Percentiles rank a stretch among this genome's conserved stretches.
phyloP scores from a whole-genome alignment of 1,140 invertebrate genomes.

The Nasonia giraulti region DNA sequence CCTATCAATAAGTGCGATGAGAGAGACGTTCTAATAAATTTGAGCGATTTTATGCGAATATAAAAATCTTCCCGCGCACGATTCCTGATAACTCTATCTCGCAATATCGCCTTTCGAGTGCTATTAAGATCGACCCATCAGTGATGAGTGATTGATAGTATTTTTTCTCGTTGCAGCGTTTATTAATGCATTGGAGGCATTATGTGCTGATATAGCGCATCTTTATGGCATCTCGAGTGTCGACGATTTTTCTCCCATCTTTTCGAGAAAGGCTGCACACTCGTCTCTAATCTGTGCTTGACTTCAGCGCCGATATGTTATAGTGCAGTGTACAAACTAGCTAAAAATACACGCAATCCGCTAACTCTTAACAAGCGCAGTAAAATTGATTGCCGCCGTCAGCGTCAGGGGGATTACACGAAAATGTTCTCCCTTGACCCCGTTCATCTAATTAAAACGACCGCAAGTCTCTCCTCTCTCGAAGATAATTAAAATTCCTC shows the following conservation, averaged over 20 bases:
- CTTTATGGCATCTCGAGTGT: too few species aligned
- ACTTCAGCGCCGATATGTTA: too few species aligned
- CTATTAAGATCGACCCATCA: background rate
- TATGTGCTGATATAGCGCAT: too few species aligned
- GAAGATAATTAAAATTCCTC: conserved; percentile 28
- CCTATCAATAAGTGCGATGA: conserved; percentile 27
- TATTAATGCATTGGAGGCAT: too few species aligned
- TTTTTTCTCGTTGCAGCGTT: background rate
- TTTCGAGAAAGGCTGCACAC: background rate
- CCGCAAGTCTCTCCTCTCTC: background rate
- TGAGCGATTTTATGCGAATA: background rate
- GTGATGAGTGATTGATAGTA: background rate
- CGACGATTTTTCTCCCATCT: background rate
- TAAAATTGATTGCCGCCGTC: background rate
- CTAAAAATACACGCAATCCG: too few species aligned
- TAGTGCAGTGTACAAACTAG: too few species aligned
- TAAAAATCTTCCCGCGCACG: background rate
- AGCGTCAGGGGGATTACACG: background rate
- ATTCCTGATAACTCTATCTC: conserved; percentile 24
- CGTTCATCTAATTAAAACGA: background rate
- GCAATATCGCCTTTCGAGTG: too few species aligned
- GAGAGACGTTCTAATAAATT: conserved; percentile 24
- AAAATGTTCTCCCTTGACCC: conserved; percentile 25
- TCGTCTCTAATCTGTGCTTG: too few species aligned
- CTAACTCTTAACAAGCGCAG: background rate